Evolutionary conservation across 2,888 invertebrate genomes (phyloP), one percentile per base, ranked within the genome.

Genomic region (Chymomyza caudatula): DNA sequence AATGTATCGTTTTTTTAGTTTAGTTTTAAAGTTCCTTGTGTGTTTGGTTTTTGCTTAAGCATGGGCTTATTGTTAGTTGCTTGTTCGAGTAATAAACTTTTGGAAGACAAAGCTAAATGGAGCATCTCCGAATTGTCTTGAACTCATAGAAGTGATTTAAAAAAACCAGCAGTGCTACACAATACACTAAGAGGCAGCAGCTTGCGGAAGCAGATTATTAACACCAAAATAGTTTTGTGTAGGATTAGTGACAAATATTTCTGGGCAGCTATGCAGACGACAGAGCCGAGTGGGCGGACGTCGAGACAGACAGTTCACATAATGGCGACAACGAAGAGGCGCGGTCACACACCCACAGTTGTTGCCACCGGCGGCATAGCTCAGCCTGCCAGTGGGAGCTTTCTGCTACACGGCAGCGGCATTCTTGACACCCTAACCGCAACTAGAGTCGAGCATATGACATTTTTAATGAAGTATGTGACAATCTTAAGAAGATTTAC

Each of bases 211-310:
- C 74, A 60, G 74, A 78, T 74, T 78, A 74, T 76, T 74, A 74
- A 76, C 74, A 71, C 73, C 67, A 66, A 79, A 79, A 79, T 75
- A 77, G 71, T 77, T 82, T 57, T 67, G 74, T 78, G 78, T 78
- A 61, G 78, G 80, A 78, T 78, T 78, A 78, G 76, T 63, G 71
- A 73, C 69, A 71, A 76, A 77, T 76, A 78, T 74, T 70, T 73
- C 63, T 19, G 23, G 69, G 49, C 49, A 58, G 52, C 51, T 20
- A 11, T 13, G 51, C 4, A 66, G 25, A 22, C 42, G 43, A 47
- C 25, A 44, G 42, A 29, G 56, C 42, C 65, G 74, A 71, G 74
- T 71, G 74, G 74, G 74, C 64, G 73, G 60, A 20, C 60, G 73
- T 2, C 67, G 51, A 51, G 61, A 55, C 13, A 51, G 19, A 17